Percentiles rank a stretch among this genome's conserved stretches.
Conservation (phyloP, 2,888 invertebrate genomes). For the Xestoiulus laeticollis region DNA sequence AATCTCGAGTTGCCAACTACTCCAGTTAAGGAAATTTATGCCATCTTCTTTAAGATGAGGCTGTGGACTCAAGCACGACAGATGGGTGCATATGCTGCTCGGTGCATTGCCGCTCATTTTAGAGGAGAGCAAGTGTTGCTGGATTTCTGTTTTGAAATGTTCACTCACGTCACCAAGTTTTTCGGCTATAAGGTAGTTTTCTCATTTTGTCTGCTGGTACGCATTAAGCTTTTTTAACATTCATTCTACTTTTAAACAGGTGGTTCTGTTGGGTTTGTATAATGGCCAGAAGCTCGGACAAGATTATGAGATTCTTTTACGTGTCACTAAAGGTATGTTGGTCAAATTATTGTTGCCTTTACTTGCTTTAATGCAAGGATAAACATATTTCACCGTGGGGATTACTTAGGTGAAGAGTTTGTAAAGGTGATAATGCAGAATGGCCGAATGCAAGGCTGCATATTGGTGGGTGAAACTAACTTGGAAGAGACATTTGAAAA, state of each 20-base stretch:
- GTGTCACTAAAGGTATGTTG: constrained; percentile 76
- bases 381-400: not conserved
- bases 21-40: not conserved
- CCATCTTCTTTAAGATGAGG: constrained; percentile 76
- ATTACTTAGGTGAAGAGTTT: constrained; percentile 64
- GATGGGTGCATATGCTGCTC: constrained; percentile 95
- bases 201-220: too few species aligned
- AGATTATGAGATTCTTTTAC: constrained; percentile 81
- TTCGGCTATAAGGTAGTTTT: constrained; percentile 83
- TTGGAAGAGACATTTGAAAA: constrained; percentile 98
- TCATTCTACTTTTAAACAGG: constrained; percentile 60
- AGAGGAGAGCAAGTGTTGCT: constrained; percentile 58
- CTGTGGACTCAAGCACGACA: constrained; percentile 98
- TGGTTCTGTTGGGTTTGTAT: constrained; percentile 88
- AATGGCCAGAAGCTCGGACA: constrained; percentile 89
- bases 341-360: too few species aligned
- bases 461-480: constrained; percentile 96
- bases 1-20: too few species aligned
- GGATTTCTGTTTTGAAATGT: constrained; percentile 98
- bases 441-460: constrained; percentile 88
- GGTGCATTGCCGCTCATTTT: constrained; percentile 75
- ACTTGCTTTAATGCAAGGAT: too few species aligned
- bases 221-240: not conserved
- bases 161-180: constrained; percentile 94
- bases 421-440: constrained; percentile 87